These are phyloP conservation scores for Corydoras maculifer DNA, from an alignment of 2,113 vertebrate species.

Conservation along the genomic window DNA sequence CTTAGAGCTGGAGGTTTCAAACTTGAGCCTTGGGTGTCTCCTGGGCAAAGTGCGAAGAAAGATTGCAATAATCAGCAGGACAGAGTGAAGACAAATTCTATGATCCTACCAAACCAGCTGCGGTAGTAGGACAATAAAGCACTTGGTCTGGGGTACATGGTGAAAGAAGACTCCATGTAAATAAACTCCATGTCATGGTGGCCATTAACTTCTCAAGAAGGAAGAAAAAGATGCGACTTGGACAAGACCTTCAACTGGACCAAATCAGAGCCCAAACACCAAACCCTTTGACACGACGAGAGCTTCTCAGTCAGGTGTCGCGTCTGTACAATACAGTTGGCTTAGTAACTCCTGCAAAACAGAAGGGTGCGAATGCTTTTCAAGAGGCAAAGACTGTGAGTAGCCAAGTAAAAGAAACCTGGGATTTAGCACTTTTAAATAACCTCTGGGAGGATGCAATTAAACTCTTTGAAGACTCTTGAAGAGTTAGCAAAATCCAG, in stretches of 20 bases:
- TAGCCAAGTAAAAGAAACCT: background rate
- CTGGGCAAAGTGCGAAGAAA: slow-evolving; percentile 27
- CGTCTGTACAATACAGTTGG: background rate
- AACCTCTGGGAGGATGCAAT: background rate
- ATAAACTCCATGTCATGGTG: slow-evolving; percentile 24
- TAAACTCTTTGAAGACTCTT: background rate
- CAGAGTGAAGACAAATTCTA: background rate
- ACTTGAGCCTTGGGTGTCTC: slow-evolving; percentile 1
- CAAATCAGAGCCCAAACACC: background rate
- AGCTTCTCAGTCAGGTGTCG: background rate
- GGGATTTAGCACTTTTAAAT: background rate
- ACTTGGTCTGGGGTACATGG: slow-evolving; percentile 13
- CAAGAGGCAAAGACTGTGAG: background rate
- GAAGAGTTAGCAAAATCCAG: background rate
- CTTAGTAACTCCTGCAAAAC: background rate
- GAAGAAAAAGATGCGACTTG: background rate
- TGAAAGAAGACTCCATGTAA: too few species aligned
- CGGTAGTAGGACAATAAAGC: slow-evolving; percentile 20
- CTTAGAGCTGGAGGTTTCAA: background rate
- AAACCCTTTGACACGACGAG: too few species aligned
- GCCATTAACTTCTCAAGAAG: slow-evolving; percentile 11
- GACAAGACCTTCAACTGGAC: background rate
- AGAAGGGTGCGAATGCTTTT: background rate
- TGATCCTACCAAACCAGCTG: slow-evolving; percentile 28
- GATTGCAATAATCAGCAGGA: background rate